Evolutionary conservation across 2,888 invertebrate species (phyloP), one percentile per base, ranked within the genome.

Genomic region (Rotaria macrura): DNA sequence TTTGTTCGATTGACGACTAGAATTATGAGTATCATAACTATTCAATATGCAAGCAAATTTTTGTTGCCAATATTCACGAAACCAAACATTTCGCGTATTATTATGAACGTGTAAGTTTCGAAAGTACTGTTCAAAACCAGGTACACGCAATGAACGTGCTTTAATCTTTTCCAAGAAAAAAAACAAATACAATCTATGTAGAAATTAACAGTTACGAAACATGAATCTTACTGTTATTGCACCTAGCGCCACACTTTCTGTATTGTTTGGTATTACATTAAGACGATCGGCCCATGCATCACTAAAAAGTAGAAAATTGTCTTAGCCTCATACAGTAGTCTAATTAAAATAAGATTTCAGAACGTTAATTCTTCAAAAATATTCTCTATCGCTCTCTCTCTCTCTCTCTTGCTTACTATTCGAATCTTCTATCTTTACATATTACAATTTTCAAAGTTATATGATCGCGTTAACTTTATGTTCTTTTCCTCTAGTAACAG

Each of bases 271-370:
- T n/a, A 94, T 94, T 65, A 95, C 94, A 90, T 95, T 94, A 49
- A 90, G 89, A 84, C 94, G 92, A 90, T 94, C 94, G 0, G 94
- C 94, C 94, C 94, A 94, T 86, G 94, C 94, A 90, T 94, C 94
- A 90, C 94, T 94, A 89, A 34, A 89, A 90, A 20, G 5, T n/a
- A n/a, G n/a, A n/a, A n/a, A n/a, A n/a, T n/a, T n/a, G n/a, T n/a
- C n/a, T n/a, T n/a, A n/a, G n/a, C n/a, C n/a, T n/a, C n/a, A n/a
- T n/a, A n/a, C n/a, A n/a, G n/a, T n/a, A n/a, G n/a, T 23, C 1
- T 7, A 52, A 23, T 52, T 2, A 1, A 23, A 52, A n/a, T 52
- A 57, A 57, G 84, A 85, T 52, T n/a, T n/a, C n/a, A n/a, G n/a
- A n/a, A n/a, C n/a, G n/a, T n/a, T n/a, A 49, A 3, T 49, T 14